These are phyloP conservation scores for Amiota minor DNA, from an alignment of 2,888 invertebrate species.

Conservation along the genomic window DNA sequence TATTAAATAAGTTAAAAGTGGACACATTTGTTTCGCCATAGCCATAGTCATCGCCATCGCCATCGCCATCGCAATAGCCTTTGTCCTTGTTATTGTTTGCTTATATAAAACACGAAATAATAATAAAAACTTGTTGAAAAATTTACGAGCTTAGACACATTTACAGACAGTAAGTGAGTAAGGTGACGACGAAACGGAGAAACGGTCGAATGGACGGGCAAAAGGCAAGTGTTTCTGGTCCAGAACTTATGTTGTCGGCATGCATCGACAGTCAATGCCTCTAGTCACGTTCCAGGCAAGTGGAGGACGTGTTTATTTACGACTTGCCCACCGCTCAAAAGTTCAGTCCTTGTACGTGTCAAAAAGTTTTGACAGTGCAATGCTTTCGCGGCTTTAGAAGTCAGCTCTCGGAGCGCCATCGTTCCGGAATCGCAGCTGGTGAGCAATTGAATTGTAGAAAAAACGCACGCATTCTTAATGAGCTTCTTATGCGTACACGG, in stretches of 20 bases:
- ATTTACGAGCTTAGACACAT: slow-evolving; percentile 50
- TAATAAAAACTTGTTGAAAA: slow-evolving; percentile 62
- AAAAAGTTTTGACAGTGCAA: slow-evolving; percentile 62
- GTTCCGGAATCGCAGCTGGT: slow-evolving; percentile 45
- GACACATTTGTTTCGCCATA: too few relatives aligned
- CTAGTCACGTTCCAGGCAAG: slow-evolving; percentile 50
- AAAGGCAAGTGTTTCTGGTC: slow-evolving; percentile 34
- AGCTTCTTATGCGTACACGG: slow-evolving; percentile 10
- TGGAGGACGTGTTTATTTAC: slow-evolving; percentile 58
- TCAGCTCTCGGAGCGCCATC: slow-evolving; percentile 18
- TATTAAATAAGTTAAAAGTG: slow-evolving; percentile 49
- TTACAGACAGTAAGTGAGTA: neutral
- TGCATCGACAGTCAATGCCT: slow-evolving; percentile 32
- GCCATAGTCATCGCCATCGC: slow-evolving; percentile 15
- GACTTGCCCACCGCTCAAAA: slow-evolving; percentile 60
- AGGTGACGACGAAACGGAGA: neutral
- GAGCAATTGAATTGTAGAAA: slow-evolving; percentile 47
- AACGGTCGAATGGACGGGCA: slow-evolving; percentile 51
- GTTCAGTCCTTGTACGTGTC: slow-evolving; percentile 61
- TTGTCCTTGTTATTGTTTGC: slow-evolving; percentile 27
- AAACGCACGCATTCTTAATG: slow-evolving; percentile 24
- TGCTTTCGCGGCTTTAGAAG: slow-evolving; percentile 49
- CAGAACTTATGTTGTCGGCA: slow-evolving; percentile 1
- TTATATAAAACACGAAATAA: slow-evolving; percentile 53
- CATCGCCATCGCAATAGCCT: neutral